Conservation (phyloP, 2,113 vertebrate genomes). For the Damaliscus lunatus region DNA sequence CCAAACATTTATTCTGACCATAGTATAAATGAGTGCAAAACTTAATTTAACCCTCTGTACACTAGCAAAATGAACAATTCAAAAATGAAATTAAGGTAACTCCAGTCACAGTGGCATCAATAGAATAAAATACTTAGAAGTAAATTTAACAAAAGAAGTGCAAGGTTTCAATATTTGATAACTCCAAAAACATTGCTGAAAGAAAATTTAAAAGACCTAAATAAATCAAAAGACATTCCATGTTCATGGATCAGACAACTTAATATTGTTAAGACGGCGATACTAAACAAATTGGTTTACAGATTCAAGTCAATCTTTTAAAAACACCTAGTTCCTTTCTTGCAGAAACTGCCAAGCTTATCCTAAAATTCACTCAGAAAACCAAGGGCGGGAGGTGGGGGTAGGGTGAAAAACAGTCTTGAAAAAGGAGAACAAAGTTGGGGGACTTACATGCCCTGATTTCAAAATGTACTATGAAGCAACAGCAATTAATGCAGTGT, state of each 20-base stretch:
- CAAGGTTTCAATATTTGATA: background rate
- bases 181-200: background rate
- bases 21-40: conserved; percentile 1
- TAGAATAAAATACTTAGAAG: conserved; percentile 15
- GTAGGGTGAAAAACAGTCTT: background rate
- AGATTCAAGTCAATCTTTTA: background rate
- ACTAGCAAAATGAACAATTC: conserved; percentile 23
- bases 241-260: background rate
- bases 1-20: conserved; percentile 18
- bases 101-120: background rate
- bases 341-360: background rate
- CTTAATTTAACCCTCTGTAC: conserved; percentile 7
- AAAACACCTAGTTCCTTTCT: conserved; percentile 12
- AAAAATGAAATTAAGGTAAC: conserved; percentile 34
- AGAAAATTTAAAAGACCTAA: background rate
- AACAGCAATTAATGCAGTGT: background rate
- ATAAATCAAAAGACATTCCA: background rate
- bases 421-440: conserved; percentile 19
- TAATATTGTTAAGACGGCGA: background rate
- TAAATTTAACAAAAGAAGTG: background rate
- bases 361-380: conserved; percentile 22
- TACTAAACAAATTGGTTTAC: background rate
- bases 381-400: background rate
- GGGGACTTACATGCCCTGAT: background rate
- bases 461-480: conserved; percentile 22